Conservation (phyloP, 1,140 invertebrate species). For the Conus ventricosus region DNA sequence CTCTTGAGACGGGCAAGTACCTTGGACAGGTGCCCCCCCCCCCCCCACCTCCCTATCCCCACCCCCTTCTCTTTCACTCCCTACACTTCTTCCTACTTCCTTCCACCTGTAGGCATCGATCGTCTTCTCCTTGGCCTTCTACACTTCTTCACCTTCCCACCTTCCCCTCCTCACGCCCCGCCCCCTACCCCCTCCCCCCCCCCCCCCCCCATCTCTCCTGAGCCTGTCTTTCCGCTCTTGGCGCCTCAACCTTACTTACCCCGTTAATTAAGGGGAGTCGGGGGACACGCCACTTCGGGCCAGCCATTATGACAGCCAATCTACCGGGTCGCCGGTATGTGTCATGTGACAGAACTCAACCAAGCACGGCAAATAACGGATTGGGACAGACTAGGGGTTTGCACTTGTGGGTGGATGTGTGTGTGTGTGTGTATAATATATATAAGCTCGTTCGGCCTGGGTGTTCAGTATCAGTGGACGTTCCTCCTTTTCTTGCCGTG, state of each 20-base stretch:
- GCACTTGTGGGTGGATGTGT: not conserved
- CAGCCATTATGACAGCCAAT: not conserved
- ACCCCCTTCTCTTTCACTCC: not conserved
- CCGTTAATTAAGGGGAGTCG: not conserved
- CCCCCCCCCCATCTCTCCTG: not conserved
- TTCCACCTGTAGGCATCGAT: not conserved
- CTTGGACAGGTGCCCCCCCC: too few species aligned
- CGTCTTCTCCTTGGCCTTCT: not conserved
- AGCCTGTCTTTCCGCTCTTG: not conserved
- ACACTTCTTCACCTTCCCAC: not conserved
- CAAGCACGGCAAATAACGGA: not conserved
- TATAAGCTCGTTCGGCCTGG: not conserved
- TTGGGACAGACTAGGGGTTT: not conserved
- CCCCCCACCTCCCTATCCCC: not conserved
- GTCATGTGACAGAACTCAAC: not conserved
- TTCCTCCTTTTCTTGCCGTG: not conserved
- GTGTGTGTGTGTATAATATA: not conserved
- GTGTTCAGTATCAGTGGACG: not conserved
- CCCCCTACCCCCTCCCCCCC: not conserved
- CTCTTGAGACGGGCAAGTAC: not conserved
- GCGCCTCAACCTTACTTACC: not conserved
- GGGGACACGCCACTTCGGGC: slow-evolving; percentile 11
- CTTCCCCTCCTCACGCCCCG: not conserved
- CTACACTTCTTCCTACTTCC: not conserved
- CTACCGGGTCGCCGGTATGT: not conserved